A percentile compares a stretch with the other conserved stretches of the same genome.
phyloP scores from a whole-genome alignment of 1,140 invertebrate species.

The Phymastichus coffea region DNA sequence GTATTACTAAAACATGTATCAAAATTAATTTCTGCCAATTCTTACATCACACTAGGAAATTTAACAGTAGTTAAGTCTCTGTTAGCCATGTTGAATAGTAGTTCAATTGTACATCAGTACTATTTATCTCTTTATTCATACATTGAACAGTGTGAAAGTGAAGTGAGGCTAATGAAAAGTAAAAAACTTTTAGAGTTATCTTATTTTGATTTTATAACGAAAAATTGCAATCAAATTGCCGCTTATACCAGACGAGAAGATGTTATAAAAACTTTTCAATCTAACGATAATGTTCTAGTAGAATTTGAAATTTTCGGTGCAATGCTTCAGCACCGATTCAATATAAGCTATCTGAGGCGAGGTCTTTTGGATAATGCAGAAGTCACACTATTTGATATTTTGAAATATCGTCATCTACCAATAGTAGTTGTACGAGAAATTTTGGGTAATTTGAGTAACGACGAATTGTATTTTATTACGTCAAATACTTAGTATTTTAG shows the following conservation, averaged over 20 bases:
- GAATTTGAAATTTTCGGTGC: not conserved
- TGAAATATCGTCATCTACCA: not conserved
- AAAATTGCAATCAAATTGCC: not conserved
- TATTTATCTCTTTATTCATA: not conserved
- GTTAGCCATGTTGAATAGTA: not conserved
- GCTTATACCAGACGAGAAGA: not conserved
- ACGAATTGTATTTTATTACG: not conserved
- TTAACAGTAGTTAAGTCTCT: not conserved
- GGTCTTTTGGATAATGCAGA: not conserved
- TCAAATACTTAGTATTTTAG: not conserved
- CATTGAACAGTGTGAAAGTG: not conserved
- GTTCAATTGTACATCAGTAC: not conserved
- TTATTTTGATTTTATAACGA: not conserved
- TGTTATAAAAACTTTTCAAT: not conserved
- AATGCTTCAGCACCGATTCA: not conserved
- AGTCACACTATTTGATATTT: not conserved
- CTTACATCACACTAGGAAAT: not conserved
- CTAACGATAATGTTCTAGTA: not conserved
- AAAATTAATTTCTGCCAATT: not conserved
- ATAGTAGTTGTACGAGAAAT: conserved; percentile 1
- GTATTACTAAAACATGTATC: not conserved
- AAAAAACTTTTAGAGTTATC: not conserved
- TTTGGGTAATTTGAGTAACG: not conserved
- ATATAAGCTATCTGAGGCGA: not conserved
- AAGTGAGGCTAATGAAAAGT: not conserved